Evolutionary conservation across 2,113 vertebrate species (phyloP).

Genomic region (Scomber japonicus): DNA sequence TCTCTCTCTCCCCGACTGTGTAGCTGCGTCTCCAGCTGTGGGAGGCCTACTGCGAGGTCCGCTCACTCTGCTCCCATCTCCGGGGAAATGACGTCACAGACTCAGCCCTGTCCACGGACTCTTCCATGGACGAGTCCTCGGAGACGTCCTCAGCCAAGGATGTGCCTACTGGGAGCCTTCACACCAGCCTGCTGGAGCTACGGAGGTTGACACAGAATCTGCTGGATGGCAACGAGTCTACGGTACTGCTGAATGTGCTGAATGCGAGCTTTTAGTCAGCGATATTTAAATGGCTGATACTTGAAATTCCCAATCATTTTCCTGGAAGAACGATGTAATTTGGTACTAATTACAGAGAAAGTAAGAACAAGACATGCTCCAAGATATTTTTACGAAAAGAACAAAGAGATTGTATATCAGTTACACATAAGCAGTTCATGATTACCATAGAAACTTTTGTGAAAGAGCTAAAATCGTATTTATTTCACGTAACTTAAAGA

Average conservation of each 20-base stretch:
- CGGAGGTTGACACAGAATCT: conserved; percentile 96
- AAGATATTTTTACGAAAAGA: neutral
- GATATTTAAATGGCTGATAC: too few relatives aligned
- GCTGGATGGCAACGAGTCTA: conserved; percentile 94
- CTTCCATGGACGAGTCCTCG: conserved; percentile 98
- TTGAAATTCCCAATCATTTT: neutral
- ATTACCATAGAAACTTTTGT: too few relatives aligned
- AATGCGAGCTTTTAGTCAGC: too few relatives aligned
- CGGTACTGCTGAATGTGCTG: conserved; percentile 85
- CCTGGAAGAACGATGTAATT: neutral
- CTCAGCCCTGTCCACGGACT: conserved; percentile 96
- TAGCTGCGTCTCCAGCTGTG: conserved; percentile 97
- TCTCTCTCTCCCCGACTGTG: neutral
- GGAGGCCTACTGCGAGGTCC: conserved; percentile 97
- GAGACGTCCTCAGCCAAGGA: conserved; percentile 98
- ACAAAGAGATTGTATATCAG: too few relatives aligned
- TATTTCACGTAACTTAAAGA: too few relatives aligned
- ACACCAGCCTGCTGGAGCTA: conserved; percentile 92
- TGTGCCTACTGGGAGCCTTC: conserved; percentile 92
- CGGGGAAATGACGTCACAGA: conserved; percentile 96
- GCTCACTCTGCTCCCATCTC: conserved; percentile 95
- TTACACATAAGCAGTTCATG: too few relatives aligned
- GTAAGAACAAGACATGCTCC: neutral
- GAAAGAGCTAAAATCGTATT: too few relatives aligned
- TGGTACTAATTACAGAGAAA: neutral